Evolutionary conservation across 2,113 vertebrate species (phyloP).

Genomic region (Hylia prasina): DNA sequence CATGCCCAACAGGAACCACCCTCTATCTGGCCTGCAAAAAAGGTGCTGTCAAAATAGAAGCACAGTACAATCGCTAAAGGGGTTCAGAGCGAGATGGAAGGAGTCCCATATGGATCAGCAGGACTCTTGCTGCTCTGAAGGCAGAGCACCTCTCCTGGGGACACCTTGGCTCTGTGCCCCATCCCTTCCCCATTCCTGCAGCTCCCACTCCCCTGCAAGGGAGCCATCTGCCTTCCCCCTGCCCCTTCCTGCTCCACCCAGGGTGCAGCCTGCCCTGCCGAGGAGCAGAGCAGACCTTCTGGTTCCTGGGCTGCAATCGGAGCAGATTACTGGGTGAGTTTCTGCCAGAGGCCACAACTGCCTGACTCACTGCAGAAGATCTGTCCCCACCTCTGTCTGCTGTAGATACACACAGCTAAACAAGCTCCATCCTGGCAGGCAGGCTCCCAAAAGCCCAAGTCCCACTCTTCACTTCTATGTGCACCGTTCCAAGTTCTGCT

Average conservation of each 20-base stretch:
- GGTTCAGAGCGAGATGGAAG: background rate
- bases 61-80: background rate
- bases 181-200: slow-evolving; percentile 43
- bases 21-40: background rate
- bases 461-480: background rate
- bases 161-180: background rate
- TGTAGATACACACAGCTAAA: slow-evolving; percentile 20
- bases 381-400: slow-evolving; percentile 44
- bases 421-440: background rate
- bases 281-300: slow-evolving; percentile 43
- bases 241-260: slow-evolving; percentile 50
- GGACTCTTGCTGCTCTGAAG: background rate
- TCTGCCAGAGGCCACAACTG: slow-evolving; percentile 52
- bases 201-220: background rate
- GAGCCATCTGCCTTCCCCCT: background rate
- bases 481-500: background rate
- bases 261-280: background rate
- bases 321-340: slow-evolving; percentile 23
- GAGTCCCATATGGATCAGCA: background rate
- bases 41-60: background rate
- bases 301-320: background rate
- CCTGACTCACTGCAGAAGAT: slow-evolving; percentile 48
- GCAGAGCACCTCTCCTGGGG: background rate
- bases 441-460: background rate
- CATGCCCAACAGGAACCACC: background rate